These are phyloP conservation scores for Poecile montanus DNA, from an alignment of 2,797 vertebrate genomes.

Conservation along the genomic window DNA sequence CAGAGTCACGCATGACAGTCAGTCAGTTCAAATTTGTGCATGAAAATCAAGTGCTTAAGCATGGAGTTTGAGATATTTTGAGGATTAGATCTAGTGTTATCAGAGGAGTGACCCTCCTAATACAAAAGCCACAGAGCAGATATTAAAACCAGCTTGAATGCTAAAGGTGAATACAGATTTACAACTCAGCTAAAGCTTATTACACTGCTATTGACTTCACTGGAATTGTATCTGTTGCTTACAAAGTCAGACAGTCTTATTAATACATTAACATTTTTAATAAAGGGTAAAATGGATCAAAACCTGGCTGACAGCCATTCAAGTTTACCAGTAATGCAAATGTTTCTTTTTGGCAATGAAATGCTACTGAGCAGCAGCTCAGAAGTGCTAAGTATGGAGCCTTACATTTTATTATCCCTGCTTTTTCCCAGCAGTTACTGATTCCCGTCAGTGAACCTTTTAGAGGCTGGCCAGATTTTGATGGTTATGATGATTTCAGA, in stretches of 20 bases:
- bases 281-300: not conserved
- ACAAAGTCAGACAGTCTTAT: not conserved
- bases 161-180: conserved; percentile 8
- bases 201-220: not conserved
- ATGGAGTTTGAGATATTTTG: not conserved
- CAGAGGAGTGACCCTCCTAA: not conserved
- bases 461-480: not conserved
- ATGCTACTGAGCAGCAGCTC: not conserved
- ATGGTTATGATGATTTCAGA: not conserved
- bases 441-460: conserved; percentile 2
- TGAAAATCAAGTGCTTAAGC: not conserved
- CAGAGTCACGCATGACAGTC: rapidly evolving
- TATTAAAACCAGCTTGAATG: not conserved
- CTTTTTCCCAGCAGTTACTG: not conserved
- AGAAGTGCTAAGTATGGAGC: not conserved
- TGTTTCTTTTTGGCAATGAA: not conserved
- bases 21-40: not conserved
- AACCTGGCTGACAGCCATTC: not conserved
- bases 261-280: conserved; percentile 21
- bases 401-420: not conserved
- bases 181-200: conserved; percentile 18
- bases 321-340: not conserved
- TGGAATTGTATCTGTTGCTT: not conserved
- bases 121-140: not conserved
- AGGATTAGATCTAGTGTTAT: not conserved